These are phyloP conservation scores for Dendrocincla tyrannina DNA, from an alignment of 2,797 vertebrate genomes.

Conservation along the genomic window DNA sequence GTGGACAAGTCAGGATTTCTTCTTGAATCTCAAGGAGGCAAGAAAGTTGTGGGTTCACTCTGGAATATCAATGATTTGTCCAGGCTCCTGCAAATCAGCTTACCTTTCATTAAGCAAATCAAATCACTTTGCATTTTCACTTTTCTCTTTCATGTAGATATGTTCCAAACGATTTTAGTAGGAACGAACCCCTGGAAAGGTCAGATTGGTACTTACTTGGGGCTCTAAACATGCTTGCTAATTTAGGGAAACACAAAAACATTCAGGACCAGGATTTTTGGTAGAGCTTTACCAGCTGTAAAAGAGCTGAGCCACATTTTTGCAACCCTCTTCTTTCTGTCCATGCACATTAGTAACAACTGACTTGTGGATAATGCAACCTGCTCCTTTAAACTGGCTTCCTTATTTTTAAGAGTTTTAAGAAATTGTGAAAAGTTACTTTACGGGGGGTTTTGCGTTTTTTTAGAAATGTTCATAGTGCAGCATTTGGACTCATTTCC, in stretches of 20 bases:
- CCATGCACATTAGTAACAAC: fast-evolving
- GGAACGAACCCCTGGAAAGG: not conserved
- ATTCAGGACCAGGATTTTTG: not conserved
- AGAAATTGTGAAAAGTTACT: not conserved
- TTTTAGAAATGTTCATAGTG: fast-evolving
- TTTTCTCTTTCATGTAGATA: not conserved
- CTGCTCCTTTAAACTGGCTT: not conserved
- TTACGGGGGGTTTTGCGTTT: not conserved
- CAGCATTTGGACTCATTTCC: not conserved
- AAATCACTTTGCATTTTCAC: not conserved
- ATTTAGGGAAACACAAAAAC: not conserved
- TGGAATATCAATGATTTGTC: not conserved
- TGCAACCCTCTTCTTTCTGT: not conserved
- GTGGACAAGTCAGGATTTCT: not conserved
- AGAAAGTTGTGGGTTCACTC: not conserved
- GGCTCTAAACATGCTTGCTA: not conserved
- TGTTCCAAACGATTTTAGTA: not conserved
- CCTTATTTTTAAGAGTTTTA: not conserved
- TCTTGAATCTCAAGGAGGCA: not conserved
- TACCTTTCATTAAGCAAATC: not conserved
- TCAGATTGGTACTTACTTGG: not conserved
- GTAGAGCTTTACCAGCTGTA: not conserved
- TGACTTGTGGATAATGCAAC: not conserved
- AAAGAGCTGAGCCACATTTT: not conserved
- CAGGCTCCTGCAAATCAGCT: not conserved